phyloP scores from a whole-genome alignment of 2,797 vertebrate species.

The Oryzias dopingdopingensis region DNA sequence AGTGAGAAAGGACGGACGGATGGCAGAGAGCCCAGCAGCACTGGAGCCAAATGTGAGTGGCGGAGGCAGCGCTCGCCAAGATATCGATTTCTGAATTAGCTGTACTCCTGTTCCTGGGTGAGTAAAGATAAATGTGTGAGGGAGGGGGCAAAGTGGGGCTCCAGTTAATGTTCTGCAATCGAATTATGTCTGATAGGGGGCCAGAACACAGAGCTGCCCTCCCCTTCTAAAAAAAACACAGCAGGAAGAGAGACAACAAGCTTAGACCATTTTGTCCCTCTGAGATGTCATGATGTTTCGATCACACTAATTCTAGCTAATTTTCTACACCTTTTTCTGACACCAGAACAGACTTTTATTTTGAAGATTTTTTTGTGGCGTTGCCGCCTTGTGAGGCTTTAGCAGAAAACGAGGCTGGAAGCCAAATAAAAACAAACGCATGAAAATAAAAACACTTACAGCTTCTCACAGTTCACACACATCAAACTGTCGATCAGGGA shows the following conservation, averaged over 20 bases:
- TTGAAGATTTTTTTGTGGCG: no score
- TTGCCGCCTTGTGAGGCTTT: no score
- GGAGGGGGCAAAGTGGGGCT: conserved; percentile 10
- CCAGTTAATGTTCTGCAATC: conserved; percentile 61
- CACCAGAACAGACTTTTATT: no score
- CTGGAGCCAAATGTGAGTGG: conserved; percentile 45
- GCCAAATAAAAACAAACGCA: no score
- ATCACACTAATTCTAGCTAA: no score
- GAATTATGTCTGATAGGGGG: conserved; percentile 44
- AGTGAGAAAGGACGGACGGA: conserved; percentile 27
- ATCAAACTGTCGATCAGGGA: no score
- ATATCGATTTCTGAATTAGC: conserved; percentile 66
- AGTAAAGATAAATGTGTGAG: conserved; percentile 14
- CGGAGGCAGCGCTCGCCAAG: conserved; percentile 51
- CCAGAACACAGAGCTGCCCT: conserved; percentile 11
- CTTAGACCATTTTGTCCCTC: not conserved
- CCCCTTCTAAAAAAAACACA: not conserved
- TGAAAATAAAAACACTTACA: no score
- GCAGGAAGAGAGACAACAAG: not conserved
- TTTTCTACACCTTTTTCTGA: no score
- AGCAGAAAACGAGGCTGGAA: no score
- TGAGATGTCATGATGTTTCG: no score
- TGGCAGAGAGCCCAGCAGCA: conserved; percentile 18
- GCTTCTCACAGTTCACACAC: no score
- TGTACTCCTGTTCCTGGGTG: conserved; percentile 18